These are phyloP conservation scores for Ifrita kowaldi DNA, from an alignment of 2,113 vertebrate species.

Conservation along the genomic window DNA sequence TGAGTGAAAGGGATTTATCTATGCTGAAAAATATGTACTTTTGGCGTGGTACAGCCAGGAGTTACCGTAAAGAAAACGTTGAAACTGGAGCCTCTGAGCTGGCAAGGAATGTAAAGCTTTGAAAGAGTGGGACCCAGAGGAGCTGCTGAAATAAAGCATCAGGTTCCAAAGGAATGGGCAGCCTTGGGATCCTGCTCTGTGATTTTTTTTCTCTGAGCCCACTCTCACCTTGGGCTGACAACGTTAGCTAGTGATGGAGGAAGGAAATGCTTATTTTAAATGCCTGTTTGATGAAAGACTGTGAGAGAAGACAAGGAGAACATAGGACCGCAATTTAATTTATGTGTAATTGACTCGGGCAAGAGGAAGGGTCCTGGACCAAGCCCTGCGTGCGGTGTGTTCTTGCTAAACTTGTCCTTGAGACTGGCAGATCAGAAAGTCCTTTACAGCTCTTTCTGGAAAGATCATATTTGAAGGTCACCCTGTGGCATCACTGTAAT, in stretches of 20 bases:
- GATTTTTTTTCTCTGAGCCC: not conserved
- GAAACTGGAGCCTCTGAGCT: conserved; percentile 11
- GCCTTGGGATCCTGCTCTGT: not conserved
- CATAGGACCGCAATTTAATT: not conserved
- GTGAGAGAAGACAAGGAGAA: not conserved
- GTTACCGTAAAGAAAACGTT: conserved; percentile 29
- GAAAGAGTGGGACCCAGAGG: not conserved
- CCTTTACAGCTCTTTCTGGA: not conserved
- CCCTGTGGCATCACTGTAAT: not conserved
- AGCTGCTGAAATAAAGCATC: not conserved
- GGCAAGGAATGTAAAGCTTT: not conserved
- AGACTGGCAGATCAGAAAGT: not conserved
- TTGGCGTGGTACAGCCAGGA: not conserved
- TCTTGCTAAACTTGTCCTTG: not conserved
- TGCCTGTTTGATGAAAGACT: not conserved
- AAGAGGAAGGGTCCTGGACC: not conserved
- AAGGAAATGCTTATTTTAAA: not conserved
- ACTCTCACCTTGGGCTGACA: not conserved
- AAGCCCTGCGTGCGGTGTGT: rapidly evolving
- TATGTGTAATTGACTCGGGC: not conserved
- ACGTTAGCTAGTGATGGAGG: not conserved
- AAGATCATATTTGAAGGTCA: not conserved
- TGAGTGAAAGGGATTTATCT: not conserved
- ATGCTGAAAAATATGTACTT: conserved; percentile 6
- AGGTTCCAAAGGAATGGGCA: not conserved